Base-by-base conservation (phyloP, 1,140 invertebrate species). In the Cydia strobilella region DNA sequence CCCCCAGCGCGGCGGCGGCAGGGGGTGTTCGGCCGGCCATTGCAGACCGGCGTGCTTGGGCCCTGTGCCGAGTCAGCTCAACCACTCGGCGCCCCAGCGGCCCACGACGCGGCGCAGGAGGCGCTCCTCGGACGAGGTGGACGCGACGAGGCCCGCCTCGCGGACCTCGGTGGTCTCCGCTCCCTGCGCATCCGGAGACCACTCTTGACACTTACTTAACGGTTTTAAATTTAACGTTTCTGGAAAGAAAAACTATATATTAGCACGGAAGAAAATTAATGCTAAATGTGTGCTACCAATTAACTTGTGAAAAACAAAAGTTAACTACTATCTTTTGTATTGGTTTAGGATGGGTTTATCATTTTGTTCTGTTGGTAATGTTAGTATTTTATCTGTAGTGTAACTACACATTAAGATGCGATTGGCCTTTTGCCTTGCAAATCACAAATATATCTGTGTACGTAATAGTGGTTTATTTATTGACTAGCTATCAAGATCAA, bases 41-140 rank as follows among this genome's bases (percentile, higher is more conserved):
- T 78, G 81, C 74, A 77, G 83, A 76, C 80, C 89, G 77, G 86
- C 77, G 48, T 90, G 93, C 90, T 94, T 94, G 85, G 93, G 91
- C 84, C 88, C 93, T 87, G 93, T 94, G 94, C 94, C 96, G 96
- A 98, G 97, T 97, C 97, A 97, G 97, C 97, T 97, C 94, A 97
- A 97, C 97, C 97, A 97, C 94, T 98, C 97, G 93, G 95, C 95
- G 89, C 96, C 97, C 96, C 96, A 97, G 82, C 96, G 96, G 86
- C 96, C 96, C 89, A 96, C 96, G 79, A 96, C 95, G 93, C 96
- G 96, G 94, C 96, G 95, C 23, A 93, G 88, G 77, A 88, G 86
- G 79, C 89, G 88, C 86, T 90, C 91, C 85, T 94, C 93, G 80
- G 89, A 90, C 71, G 90, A 91, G 73, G 92, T 90, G 48, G 88